Evolutionary conservation across 2,797 vertebrate species (phyloP).

Genomic region (Argentina silus): DNA sequence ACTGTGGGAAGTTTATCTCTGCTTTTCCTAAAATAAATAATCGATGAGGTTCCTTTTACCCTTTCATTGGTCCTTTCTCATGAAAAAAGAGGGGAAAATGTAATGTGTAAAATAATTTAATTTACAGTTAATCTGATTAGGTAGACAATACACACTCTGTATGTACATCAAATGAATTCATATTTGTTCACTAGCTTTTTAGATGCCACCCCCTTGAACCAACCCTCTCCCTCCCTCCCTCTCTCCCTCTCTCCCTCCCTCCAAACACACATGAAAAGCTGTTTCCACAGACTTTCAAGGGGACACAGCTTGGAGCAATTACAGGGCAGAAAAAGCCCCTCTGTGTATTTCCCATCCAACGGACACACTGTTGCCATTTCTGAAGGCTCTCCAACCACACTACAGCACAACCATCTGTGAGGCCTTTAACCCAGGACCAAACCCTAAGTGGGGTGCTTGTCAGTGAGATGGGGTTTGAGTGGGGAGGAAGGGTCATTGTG

Average conservation of each 20-base stretch:
- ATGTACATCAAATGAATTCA: conserved; percentile 21
- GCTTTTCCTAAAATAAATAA: conserved; percentile 79
- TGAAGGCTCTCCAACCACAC: conserved; percentile 61
- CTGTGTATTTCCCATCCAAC: conserved; percentile 57
- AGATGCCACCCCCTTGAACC: conserved; percentile 1
- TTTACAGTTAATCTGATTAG: neutral
- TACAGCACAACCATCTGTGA: conserved; percentile 71
- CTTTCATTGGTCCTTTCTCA: conserved; percentile 13
- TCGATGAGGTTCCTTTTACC: conserved; percentile 55
- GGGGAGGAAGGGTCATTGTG: conserved; percentile 44
- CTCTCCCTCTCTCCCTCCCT: conserved; percentile 29
- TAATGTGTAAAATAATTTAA: neutral
- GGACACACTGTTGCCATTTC: conserved; percentile 70
- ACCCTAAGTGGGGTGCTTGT: conserved; percentile 61
- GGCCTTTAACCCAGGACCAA: conserved; percentile 57
- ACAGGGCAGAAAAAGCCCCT: conserved; percentile 70
- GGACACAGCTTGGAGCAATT: conserved; percentile 80
- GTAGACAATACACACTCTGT: neutral
- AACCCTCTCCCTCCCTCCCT: neutral
- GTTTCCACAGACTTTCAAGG: conserved; percentile 57
- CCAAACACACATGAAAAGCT: conserved; percentile 37
- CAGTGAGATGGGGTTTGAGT: conserved; percentile 48
- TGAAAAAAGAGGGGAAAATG: conserved; percentile 2
- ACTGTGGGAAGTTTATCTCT: conserved; percentile 79
- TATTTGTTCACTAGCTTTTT: neutral